Evolutionary conservation across 2,888 invertebrate species (phyloP), one percentile per base, ranked within the genome.

Genomic region (Eilema caniola): DNA sequence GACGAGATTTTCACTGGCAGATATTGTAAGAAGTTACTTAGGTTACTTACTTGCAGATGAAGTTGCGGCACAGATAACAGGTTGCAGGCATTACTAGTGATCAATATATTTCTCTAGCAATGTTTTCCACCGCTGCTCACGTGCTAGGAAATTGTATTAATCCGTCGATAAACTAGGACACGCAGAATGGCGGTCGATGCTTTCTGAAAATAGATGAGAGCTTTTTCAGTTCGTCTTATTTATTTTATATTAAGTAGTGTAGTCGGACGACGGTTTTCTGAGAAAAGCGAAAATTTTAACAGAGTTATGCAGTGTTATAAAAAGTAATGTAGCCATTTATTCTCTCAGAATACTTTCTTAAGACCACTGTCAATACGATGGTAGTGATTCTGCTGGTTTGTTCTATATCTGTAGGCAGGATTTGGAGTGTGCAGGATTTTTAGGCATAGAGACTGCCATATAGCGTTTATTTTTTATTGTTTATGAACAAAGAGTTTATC

Each of bases 131-230:
- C 69, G 73, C 77, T 75, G 74, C 74, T 78, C 82, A 78, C 80
- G 81, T 76, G 79, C 76, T 81, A 80, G 76, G 77, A 77, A 84
- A 84, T 85, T 80, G 75, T 86, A 83, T 85, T 85, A 87, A 86
- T 86, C 78, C 77, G 67, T 65, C 78, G 80, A 85, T 86, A 82
- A 86, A 86, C 78, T 83, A 82, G 84, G 83, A 78, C 86, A 81
- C 74, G 73, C 84, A 84, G 79, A 87, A 84, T 85, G 83, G 86
- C 80, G 84, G 70, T 75, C 79, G 82, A 81, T 76, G 74, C 81
- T 78, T 73, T 81, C 83, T 84, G 79, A 81, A 84, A 88, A 87
- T 87, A 86, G 86, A 85, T 71, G 81, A 81, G 82, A 85, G 84
- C 83, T 84, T 83, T 84, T 83, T 81, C 81, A 78, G 82, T 81